Conservation (phyloP, 2,113 vertebrate species). For the Psephotus haematonotus region DNA sequence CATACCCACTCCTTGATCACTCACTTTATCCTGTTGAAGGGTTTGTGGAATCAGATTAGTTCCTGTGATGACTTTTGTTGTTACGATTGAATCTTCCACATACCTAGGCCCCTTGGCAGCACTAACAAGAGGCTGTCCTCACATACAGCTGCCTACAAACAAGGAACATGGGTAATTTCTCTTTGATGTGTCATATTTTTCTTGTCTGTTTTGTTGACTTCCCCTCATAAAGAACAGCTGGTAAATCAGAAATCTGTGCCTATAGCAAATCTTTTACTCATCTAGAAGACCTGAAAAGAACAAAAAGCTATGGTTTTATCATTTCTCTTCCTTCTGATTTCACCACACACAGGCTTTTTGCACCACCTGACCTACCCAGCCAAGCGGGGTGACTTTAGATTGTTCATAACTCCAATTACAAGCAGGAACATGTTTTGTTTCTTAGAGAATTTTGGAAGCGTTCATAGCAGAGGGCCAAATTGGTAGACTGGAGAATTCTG, state of each 20-base stretch:
- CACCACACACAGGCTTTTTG: not conserved
- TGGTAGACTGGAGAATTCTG: not conserved
- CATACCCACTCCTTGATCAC: not conserved
- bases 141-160: not conserved
- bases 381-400: rapidly evolving
- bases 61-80: not conserved
- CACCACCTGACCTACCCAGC: not conserved
- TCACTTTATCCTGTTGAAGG: not conserved
- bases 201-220: not conserved
- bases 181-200: not conserved
- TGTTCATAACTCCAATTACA: not conserved
- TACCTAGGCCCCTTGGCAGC: not conserved
- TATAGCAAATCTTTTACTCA: not conserved
- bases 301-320: not conserved
- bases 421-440: not conserved
- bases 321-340: not conserved
- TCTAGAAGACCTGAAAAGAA: not conserved
- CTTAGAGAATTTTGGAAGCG: not conserved
- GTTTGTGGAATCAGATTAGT: not conserved
- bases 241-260: not conserved
- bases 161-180: not conserved
- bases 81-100: not conserved
- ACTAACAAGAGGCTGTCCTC: not conserved
- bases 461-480: not conserved
- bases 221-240: not conserved